Base-by-base conservation (phyloP, 2,888 invertebrate species). In the Micoletzkya japonica region DNA sequence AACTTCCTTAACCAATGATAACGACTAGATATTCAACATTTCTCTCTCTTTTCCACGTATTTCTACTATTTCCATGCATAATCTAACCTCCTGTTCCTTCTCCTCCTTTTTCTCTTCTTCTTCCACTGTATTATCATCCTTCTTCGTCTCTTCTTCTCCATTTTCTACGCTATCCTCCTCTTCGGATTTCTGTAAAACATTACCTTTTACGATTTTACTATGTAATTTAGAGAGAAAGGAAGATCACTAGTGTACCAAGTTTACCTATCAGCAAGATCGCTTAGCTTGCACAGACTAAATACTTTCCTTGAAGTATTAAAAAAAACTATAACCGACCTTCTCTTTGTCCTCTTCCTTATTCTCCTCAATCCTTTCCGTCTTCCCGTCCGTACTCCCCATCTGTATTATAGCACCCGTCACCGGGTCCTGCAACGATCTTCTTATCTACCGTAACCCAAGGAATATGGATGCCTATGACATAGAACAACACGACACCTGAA, bases 401-500 rank as follows among this genome's bases (percentile, higher is more conserved):
- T n/a, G n/a, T n/a, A n/a, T n/a, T n/a, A n/a, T n/a, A n/a, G n/a
- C n/a, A 7, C 24, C 58, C 10, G n/a, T 59, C 26, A 39, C 36
- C 20, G 58, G 26, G 39, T 26, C 39, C 59, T 59, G 59, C 59
- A 59, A 39, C 10, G 58, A 58, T 2, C 52, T n/a, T n/a, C n/a
- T n/a, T 7, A 17, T 4, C 2, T 56, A 56, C 30, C 2, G 56
- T 26, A 56, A 56, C 32, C 56, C 32, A 32, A n/a, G n/a, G n/a
- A n/a, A n/a, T n/a, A n/a, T n/a, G n/a, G n/a, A n/a, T n/a, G n/a
- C n/a, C n/a, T n/a, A n/a, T n/a, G n/a, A 57, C 57, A 6, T 36
- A 17, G 36, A 24, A 24, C 34, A 58, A 2, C 39, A 17, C 7
- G 24, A 1, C 10, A 58, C 58, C 58, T 34, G 58, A 36, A 36